Base-by-base conservation (phyloP, 2,113 vertebrate genomes). In the Halcyon senegalensis region DNA sequence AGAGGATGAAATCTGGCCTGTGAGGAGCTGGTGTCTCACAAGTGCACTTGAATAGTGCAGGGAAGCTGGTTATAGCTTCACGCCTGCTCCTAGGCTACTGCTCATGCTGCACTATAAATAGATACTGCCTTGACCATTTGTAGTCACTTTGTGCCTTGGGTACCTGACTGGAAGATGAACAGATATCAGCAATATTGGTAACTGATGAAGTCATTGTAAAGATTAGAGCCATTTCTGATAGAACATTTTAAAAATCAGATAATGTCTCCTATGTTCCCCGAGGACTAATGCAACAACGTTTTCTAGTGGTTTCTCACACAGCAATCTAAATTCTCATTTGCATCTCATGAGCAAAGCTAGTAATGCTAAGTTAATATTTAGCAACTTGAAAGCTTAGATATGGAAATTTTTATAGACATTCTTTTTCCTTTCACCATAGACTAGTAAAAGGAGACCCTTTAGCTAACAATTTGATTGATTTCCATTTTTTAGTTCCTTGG, bases 281-380 rank as follows among this genome's bases (percentile, higher is more conserved):
- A 89, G 66, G 53, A 78, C 30, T 81, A 62, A 72, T 35, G 43
- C n/a, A 89, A 33, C 18, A 30, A 48, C 28, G 13, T 39, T 78
- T 92, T 53, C 43, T 60, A 15, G 16, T 76, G 53, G 21, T 82
- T 89, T 87, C 66, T 93, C 58, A 46, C 25, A 68, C 19, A 62
- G 56, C 53, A 53, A 48, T 93, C 35, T 78, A 20, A 90, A 69
- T 81, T 93, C 68, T 87, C 9, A 20, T 94, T 95, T 96, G 66
- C 69, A 64, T 86, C 73, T 90, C 46, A 89, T 72, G 89, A 79
- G 48, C 48, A 79, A 89, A 92, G 43, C 69, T 86, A 20, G 76
- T 68, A 90, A 28, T 78, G 30, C 53, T 72, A 48, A 84, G 66
- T 89, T 96, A 92, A 73, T 94, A 84, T 84, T 84, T 78, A 90